A percentile compares a stretch with the other conserved stretches of the same genome.
phyloP scores from a whole-genome alignment of 2,113 vertebrate genomes.

The Isichthys henryi region DNA sequence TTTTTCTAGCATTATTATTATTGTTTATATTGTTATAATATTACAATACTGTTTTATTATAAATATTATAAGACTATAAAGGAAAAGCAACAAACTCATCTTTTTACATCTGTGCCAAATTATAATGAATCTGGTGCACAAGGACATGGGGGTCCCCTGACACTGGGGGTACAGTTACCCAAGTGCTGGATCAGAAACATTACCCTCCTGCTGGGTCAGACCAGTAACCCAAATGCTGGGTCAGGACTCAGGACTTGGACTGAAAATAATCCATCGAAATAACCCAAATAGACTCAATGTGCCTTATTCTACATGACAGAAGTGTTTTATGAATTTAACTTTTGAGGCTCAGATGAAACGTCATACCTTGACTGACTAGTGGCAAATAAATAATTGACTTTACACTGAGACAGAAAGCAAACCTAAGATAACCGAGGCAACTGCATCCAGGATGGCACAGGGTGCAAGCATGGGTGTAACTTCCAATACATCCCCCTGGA shows the following conservation, averaged over 20 bases:
- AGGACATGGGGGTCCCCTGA: not conserved
- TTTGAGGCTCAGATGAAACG: not conserved
- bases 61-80: no score
- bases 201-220: no score
- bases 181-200: no score
- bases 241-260: not conserved
- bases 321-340: not conserved
- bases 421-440: not conserved
- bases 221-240: not conserved
- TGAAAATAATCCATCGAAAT: not conserved
- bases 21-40: no score
- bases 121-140: not conserved
- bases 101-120: not conserved
- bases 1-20: no score
- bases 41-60: no score
- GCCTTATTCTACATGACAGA: not conserved
- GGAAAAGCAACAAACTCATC: no score
- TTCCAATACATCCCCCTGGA: no score
- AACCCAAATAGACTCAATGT: not conserved
- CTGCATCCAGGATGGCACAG: not conserved
- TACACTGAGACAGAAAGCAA: not conserved
- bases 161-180: not conserved
- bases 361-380: not conserved
- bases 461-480: not conserved
- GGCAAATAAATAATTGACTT: not conserved